Evolutionary conservation across 2,888 invertebrate genomes (phyloP), one percentile per base, ranked within the genome.

Genomic region (Orchesella flavescens): DNA sequence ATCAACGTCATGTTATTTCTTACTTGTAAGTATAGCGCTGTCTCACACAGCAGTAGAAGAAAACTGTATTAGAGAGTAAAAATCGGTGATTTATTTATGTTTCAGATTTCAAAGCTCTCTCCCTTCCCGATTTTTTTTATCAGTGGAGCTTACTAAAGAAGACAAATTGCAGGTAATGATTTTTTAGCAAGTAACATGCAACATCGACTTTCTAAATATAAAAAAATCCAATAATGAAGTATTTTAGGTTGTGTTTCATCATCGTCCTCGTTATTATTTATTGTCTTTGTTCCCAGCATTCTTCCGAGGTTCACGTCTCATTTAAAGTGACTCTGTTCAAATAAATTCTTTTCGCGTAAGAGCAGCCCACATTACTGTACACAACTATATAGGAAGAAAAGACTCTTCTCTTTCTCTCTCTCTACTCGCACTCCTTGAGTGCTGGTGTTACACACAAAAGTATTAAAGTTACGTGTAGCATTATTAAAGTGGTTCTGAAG

Each of bases 231-330:
- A 34, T 34, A 34, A 34, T 34, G 34, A 34, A 34, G 34, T 34
- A 34, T 34, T 34, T 34, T 34, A 7, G 34, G 34, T 7, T 34
- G 34, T 34, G 34, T 34, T 66, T 43, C 66, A 43, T 66, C 44
- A 44, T 66, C 66, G 43, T 43, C 66, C 63, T 61, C 55, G 17
- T 34, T 44, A 61, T 73, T 73, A 73, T 73, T 73, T 73, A 73
- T 73, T 73, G 73, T 61, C 61, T 59, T 21, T 61, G 7, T 55
- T 44, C 43, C 73, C 19, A 44, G 15, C 19, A 4, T 23, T 7
- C 19, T 5, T 21, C 21, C 49, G 53, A 21, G 66, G 55, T 55
- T 66, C 65, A 76, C 76, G 76, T 76, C 57, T 53, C 76, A 66
- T 65, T 75, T 65, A 61, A 21, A 46, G 72, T 43, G 9, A 17